Conservation (phyloP, 1,140 invertebrate genomes). For the Ips typographus region DNA sequence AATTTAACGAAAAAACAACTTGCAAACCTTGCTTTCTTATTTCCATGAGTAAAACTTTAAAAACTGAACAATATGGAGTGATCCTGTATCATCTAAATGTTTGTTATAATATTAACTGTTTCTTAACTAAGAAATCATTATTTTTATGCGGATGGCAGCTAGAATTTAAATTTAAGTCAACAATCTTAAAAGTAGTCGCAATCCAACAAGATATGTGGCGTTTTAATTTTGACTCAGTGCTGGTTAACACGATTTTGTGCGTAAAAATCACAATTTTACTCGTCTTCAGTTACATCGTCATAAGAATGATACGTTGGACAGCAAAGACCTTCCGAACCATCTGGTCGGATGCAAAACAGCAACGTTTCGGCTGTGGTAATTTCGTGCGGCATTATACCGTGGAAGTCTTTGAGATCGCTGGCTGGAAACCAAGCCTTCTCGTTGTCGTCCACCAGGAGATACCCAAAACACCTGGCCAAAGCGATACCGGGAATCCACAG, state of each 20-base stretch:
- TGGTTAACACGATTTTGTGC: neutral
- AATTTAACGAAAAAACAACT: no score
- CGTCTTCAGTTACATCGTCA: conserved; percentile 60
- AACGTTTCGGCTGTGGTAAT: conserved; percentile 74
- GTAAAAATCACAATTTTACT: conserved; percentile 26
- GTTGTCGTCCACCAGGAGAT: conserved; percentile 82
- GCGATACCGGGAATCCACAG: conserved; percentile 87
- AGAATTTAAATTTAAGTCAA: no score
- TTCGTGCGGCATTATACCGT: conserved; percentile 80
- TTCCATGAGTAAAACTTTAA: no score
- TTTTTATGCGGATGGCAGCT: no score
- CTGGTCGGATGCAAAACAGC: conserved; percentile 80
- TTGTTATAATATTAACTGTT: no score
- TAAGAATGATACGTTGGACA: conserved; percentile 70
- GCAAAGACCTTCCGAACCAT: conserved; percentile 80
- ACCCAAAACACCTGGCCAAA: conserved; percentile 69
- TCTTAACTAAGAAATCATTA: no score
- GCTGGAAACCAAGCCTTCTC: conserved; percentile 91
- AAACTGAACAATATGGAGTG: no score
- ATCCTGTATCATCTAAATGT: no score
- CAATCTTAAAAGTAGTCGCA: no score
- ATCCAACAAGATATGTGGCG: no score
- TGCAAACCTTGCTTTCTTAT: no score
- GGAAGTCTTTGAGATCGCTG: conserved; percentile 83
- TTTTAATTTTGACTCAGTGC: no score